These are phyloP conservation scores for Sigmodon hispidus DNA, from an alignment of 2,113 vertebrate species.

Conservation along the genomic window DNA sequence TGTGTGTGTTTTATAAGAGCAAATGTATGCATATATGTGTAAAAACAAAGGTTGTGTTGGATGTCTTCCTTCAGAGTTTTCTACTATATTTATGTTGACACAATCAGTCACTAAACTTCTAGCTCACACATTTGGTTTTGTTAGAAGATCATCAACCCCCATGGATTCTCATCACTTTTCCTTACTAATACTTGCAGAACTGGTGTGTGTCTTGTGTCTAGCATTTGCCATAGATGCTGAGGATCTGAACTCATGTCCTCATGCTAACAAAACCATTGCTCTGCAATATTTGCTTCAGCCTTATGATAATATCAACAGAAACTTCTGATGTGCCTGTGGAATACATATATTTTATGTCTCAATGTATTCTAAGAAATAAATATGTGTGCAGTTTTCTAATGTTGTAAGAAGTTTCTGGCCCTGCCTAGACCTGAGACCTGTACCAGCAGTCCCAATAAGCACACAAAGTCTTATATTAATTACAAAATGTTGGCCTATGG, in stretches of 20 bases:
- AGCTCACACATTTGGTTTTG: not conserved
- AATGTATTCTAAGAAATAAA: not conserved
- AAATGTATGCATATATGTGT: not conserved
- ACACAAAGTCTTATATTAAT: no score
- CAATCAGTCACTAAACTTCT: not conserved
- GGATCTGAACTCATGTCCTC: not conserved
- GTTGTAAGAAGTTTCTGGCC: no score
- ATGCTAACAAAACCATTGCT: not conserved
- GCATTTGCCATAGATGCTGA: no score
- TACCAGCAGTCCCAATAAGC: no score
- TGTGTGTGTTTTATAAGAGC: not conserved
- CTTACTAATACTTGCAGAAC: no score
- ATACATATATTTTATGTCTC: not conserved
- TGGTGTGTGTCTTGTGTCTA: accelerated
- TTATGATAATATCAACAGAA: not conserved
- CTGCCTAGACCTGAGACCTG: no score
- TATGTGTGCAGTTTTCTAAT: not conserved
- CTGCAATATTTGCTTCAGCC: not conserved
- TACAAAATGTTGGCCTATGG: no score
- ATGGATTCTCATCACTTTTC: not conserved
- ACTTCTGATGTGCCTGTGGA: not conserved
- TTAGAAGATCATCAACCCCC: not conserved
- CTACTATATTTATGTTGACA: not conserved
- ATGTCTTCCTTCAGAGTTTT: not conserved
- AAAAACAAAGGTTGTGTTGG: not conserved